Conservation (phyloP, 2,113 vertebrate species). For the Peromyscus californicus region DNA sequence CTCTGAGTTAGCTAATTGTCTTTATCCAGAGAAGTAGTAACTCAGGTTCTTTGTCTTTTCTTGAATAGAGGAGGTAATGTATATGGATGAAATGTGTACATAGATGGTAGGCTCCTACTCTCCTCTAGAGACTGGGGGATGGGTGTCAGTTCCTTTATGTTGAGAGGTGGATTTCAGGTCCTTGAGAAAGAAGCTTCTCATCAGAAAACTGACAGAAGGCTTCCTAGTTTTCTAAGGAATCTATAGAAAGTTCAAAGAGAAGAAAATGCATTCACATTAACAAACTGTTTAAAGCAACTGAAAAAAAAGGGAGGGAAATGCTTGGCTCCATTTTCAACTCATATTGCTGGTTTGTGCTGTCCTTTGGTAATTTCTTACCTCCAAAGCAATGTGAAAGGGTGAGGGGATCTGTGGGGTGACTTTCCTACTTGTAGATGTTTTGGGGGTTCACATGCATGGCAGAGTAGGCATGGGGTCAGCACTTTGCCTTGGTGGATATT, state of each 20-base stretch:
- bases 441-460: neutral
- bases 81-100: neutral
- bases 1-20: neutral
- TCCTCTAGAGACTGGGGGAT: neutral
- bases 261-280: neutral
- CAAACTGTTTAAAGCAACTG: neutral
- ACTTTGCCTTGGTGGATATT: accelerated
- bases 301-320: neutral
- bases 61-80: neutral
- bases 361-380: neutral
- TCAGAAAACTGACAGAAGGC: neutral
- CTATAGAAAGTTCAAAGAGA: neutral
- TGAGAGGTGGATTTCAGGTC: neutral
- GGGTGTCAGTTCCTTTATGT: neutral
- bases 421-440: neutral
- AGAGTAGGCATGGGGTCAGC: neutral
- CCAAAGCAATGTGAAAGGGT: neutral
- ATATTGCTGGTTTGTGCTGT: no score
- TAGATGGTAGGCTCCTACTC: neutral
- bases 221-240: neutral
- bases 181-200: neutral
- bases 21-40: neutral
- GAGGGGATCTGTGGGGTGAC: accelerated
- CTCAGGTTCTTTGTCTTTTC: neutral
- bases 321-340: neutral